Conservation (phyloP, 2,797 vertebrate species). For the Glossophaga mutica region DNA sequence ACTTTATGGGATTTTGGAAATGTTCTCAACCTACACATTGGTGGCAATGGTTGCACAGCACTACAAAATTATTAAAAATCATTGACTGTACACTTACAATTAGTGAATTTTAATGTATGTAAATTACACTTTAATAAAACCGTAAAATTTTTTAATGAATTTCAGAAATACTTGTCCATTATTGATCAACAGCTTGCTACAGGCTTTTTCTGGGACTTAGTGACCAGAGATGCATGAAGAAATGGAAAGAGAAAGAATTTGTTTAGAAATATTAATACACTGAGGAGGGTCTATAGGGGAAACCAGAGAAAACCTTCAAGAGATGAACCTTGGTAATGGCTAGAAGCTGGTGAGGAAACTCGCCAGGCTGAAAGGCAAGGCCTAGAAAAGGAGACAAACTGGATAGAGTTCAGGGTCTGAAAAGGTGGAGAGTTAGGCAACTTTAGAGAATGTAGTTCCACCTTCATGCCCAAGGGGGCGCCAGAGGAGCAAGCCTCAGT, state of each 20-base stretch:
- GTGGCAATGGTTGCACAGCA: background rate
- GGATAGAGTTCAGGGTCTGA: background rate
- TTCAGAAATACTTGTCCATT: background rate
- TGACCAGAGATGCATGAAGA: background rate
- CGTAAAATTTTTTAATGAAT: background rate
- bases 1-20: background rate
- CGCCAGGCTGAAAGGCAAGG: background rate
- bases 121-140: background rate
- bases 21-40: background rate
- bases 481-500: background rate
- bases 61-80: constrained; percentile 25
- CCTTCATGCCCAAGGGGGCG: background rate
- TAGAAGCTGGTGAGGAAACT: background rate
- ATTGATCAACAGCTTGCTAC: background rate
- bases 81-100: background rate
- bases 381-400: background rate
- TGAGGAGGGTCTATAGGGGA: background rate
- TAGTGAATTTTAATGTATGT: background rate
- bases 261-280: background rate
- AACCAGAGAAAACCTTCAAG: background rate
- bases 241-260: background rate
- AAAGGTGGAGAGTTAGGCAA: background rate
- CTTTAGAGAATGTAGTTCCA: constrained; percentile 2
- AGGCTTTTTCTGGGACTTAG: background rate
- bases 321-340: background rate